These are phyloP conservation scores for Phainopepla nitens DNA, from an alignment of 2,113 vertebrate species.

Conservation along the genomic window DNA sequence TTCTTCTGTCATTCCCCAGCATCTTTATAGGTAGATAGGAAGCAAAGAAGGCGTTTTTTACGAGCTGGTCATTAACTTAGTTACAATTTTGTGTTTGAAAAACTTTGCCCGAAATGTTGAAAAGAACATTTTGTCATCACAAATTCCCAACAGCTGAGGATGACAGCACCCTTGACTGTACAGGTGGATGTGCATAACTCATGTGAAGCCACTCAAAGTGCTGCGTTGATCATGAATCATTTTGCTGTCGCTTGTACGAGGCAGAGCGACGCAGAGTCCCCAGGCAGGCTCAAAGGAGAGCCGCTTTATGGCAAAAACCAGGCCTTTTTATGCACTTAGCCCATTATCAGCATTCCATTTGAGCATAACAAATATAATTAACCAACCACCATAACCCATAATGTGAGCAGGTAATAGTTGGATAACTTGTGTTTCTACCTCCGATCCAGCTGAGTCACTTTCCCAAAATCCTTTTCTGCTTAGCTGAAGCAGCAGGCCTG, in stretches of 20 bases:
- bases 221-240: not conserved
- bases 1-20: not conserved
- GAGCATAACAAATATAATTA: not conserved
- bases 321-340: not conserved
- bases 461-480: not conserved
- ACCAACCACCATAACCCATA: accelerated
- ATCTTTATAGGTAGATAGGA: not conserved
- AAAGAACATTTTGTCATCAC: not conserved
- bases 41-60: not conserved
- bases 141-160: not conserved
- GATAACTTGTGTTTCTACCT: not conserved
- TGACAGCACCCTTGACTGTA: not conserved
- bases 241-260: not conserved
- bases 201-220: not conserved
- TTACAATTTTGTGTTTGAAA: not conserved
- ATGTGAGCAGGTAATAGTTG: accelerated
- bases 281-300: not conserved
- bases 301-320: not conserved
- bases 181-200: not conserved
- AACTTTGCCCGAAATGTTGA: accelerated
- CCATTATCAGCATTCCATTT: too few species aligned
- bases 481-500: not conserved
- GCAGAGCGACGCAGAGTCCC: accelerated
- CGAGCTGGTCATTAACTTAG: not conserved
- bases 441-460: not conserved